These are phyloP conservation scores for Allygus modestus DNA, from an alignment of 2,888 invertebrate species.

Conservation along the genomic window DNA sequence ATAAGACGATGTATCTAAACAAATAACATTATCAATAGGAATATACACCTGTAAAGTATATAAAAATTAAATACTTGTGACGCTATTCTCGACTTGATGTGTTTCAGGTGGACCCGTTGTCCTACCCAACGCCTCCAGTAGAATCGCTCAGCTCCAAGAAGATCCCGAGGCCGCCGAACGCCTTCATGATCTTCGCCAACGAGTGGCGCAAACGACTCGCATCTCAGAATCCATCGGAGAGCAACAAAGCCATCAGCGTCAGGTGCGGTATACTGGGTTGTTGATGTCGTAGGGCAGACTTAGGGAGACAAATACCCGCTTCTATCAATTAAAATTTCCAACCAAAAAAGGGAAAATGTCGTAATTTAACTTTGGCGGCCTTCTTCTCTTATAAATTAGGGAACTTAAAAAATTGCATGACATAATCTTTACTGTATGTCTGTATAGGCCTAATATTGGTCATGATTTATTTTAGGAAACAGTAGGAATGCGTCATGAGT, in stretches of 20 bases:
- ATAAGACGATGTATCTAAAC: no score
- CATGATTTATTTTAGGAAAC: no score
- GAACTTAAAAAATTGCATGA: no score
- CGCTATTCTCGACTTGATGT: no score
- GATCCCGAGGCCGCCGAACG: constrained; percentile 81
- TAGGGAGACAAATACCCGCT: constrained; percentile 12
- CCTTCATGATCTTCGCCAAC: constrained; percentile 82
- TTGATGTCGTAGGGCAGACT: constrained; percentile 63
- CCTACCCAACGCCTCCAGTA: not conserved
- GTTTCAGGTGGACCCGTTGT: constrained; percentile 24
- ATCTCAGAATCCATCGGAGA: constrained; percentile 78
- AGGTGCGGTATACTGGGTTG: constrained; percentile 56
- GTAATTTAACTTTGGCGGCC: no score
- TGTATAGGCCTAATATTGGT: no score
- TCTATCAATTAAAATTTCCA: not conserved
- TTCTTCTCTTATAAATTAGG: no score
- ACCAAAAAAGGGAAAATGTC: constrained; percentile 9
- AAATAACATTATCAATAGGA: no score
- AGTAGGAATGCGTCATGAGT: no score
- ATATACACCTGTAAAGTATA: no score
- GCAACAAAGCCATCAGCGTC: constrained; percentile 72
- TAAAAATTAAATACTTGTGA: no score
- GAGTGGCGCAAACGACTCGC: constrained; percentile 79
- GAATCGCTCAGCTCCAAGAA: constrained; percentile 71
- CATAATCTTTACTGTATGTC: no score